Evolutionary conservation across 2,888 invertebrate species (phyloP).

Genomic region (Blastobasis lacticolella): DNA sequence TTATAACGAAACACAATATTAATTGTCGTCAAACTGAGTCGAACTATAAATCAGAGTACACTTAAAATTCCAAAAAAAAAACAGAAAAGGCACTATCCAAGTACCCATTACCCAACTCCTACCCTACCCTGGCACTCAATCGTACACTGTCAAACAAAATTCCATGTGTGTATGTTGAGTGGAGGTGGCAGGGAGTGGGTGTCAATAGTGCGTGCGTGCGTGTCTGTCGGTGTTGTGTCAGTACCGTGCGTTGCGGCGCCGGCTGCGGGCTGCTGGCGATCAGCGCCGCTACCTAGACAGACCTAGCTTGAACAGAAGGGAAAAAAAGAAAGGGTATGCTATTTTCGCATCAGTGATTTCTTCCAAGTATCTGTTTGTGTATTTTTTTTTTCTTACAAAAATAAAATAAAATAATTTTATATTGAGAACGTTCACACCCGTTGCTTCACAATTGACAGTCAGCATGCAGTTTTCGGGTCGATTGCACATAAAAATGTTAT

Average conservation of each 20-base stretch:
- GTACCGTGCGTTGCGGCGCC: conserved; percentile 62
- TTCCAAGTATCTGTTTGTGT: conserved; percentile 38
- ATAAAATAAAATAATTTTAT: not conserved
- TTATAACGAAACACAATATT: too few species aligned
- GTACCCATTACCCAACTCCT: too few species aligned
- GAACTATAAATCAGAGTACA: too few species aligned
- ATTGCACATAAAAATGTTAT: too few species aligned
- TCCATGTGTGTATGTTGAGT: not conserved
- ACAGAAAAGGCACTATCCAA: too few species aligned
- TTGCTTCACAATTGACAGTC: too few species aligned
- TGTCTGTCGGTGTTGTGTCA: conserved; percentile 39
- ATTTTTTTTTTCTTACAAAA: conserved; percentile 11
- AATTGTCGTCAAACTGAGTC: too few species aligned
- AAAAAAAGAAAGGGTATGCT: conserved; percentile 69
- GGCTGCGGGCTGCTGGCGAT: conserved; percentile 55
- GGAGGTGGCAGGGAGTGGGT: conserved; percentile 9
- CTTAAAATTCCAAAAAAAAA: too few species aligned
- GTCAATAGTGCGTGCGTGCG: conserved; percentile 16
- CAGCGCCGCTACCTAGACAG: conserved; percentile 69
- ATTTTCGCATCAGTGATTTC: conserved; percentile 71
- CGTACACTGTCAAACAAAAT: too few species aligned
- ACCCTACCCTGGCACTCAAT: too few species aligned
- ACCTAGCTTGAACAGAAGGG: conserved; percentile 75
- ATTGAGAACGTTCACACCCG: too few species aligned
- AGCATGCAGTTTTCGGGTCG: too few species aligned